Evolutionary conservation across 1,140 invertebrate genomes (phyloP), one percentile per base, ranked within the genome.

Genomic region (Drosophila azteca): DNA sequence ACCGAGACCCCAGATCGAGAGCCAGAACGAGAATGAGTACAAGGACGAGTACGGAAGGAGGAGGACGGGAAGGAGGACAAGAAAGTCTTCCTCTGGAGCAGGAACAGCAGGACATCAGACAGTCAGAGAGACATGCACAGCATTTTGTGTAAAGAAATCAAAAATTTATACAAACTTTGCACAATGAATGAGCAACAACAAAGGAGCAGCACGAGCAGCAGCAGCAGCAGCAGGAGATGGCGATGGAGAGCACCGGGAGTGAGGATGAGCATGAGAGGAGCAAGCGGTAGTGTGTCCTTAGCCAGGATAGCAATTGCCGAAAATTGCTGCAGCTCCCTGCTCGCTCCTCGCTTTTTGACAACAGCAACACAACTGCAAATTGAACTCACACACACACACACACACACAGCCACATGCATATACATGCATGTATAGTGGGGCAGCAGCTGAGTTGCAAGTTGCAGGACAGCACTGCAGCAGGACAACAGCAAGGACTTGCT

Each of bases 111-210:
- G 71, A 80, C 76, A 77, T 69, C 81, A 81, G 82, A 85, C 68
- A 78, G 61, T 67, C 65, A 41, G 74, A 72, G 50, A 68, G 79
- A 83, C 83, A 88, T 88, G 83, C 83, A 87, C 83, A 83, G 83
- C 76, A 87, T 87, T 87, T 85, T 87, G 83, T 87, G 84, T 88
- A 83, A 87, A 87, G 83, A 87, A 87, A 87, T 87, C 83, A 87
- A 87, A 87, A 87, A 87, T 87, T 88, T 87, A 87, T 87, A 87
- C 76, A 87, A 87, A 87, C 83, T 87, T 87, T 87, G 83, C 83
- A 87, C 83, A 87, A 87, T 87, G 83, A 87, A 87, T 88, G 76
- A 87, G 82, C 78, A 88, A 77, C 83, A 85, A 85, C 83, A 85
- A 85, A 88, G 71, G 51, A 66, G 70, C 50, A 50, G 62, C 17